Percentiles rank a stretch among this genome's conserved stretches.
These are phyloP conservation scores for Phocoena sinus DNA, from an alignment of 2,113 vertebrate genomes.

Conservation along the genomic window DNA sequence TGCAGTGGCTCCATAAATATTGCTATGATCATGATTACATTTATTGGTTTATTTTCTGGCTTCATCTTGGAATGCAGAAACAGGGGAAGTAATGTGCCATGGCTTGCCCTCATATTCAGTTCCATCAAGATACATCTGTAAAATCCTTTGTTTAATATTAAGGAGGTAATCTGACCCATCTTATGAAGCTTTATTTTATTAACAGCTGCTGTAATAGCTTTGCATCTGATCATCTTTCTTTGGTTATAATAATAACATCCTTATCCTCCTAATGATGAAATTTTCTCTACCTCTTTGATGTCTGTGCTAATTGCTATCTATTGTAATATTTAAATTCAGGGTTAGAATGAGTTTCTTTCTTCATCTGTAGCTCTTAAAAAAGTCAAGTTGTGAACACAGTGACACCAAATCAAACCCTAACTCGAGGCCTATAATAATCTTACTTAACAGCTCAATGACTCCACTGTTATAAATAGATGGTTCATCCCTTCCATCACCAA, in stretches of 20 bases:
- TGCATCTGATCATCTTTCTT: constrained; percentile 61
- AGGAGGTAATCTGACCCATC: constrained; percentile 62
- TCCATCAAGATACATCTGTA: constrained; percentile 28
- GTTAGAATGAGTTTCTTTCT: constrained; percentile 51
- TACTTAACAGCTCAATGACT: constrained; percentile 19
- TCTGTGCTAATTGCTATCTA: constrained; percentile 62
- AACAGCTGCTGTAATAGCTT: constrained; percentile 63
- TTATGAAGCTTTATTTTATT: constrained; percentile 68
- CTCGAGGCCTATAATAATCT: background rate
- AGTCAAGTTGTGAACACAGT: constrained; percentile 59
- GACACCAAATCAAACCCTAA: constrained; percentile 47
- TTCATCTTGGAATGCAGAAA: background rate
- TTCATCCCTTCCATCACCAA: background rate
- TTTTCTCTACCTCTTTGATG: constrained; percentile 59
- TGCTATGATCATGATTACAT: background rate
- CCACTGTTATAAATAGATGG: constrained; percentile 15
- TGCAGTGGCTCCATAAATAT: background rate
- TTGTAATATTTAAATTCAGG: constrained; percentile 64
- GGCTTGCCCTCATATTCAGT: constrained; percentile 27
- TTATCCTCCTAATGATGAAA: constrained; percentile 56
- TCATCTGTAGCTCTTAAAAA: constrained; percentile 40
- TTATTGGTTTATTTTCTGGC: constrained; percentile 35
- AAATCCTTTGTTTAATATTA: constrained; percentile 68
- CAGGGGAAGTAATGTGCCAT: background rate
- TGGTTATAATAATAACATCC: constrained; percentile 63